A percentile compares a stretch with the other conserved stretches of the same genome.
These are phyloP conservation scores for Ferdinandea cuprea DNA, from an alignment of 2,888 invertebrate species.

Conservation along the genomic window DNA sequence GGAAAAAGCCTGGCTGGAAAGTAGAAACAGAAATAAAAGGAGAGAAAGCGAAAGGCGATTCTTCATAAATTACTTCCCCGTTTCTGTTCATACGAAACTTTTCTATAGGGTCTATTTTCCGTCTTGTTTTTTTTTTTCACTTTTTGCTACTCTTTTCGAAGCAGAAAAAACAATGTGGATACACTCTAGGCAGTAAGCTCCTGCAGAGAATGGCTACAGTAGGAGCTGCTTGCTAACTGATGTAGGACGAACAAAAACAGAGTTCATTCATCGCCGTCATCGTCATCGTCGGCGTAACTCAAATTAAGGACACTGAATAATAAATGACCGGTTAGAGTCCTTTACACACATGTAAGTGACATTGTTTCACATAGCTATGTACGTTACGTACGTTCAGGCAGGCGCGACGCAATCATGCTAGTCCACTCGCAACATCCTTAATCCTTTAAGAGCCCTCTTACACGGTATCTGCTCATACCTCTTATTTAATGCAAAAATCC, in stretches of 20 bases:
- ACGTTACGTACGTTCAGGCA: too few species aligned
- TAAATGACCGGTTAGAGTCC: slow-evolving; percentile 67
- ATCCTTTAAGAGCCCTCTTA: slow-evolving; percentile 27
- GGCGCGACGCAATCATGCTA: slow-evolving; percentile 8
- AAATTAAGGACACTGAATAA: slow-evolving; percentile 72
- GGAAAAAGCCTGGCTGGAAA: slow-evolving; percentile 4
- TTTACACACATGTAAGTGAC: slow-evolving; percentile 47
- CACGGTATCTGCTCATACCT: not conserved
- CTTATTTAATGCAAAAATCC: slow-evolving; percentile 8
- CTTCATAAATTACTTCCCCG: slow-evolving; percentile 63
- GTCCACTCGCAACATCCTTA: slow-evolving; percentile 29
- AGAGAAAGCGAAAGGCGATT: slow-evolving; percentile 28
- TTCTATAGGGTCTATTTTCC: slow-evolving; percentile 4
- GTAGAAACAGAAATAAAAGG: too few species aligned
- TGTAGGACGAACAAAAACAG: not conserved
- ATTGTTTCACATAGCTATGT: slow-evolving; percentile 50
- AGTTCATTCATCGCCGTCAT: slow-evolving; percentile 47
- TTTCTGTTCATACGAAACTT: slow-evolving; percentile 17
- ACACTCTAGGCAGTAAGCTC: slow-evolving; percentile 1
- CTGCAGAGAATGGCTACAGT: not conserved
- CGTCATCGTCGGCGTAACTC: slow-evolving; percentile 34
- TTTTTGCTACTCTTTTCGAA: slow-evolving; percentile 6
- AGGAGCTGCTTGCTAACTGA: not conserved
- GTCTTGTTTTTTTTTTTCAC: not conserved
- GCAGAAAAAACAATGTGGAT: not conserved